These are phyloP conservation scores for Chloropsis cyanopogon DNA, from an alignment of 2,113 vertebrate species.

Conservation along the genomic window DNA sequence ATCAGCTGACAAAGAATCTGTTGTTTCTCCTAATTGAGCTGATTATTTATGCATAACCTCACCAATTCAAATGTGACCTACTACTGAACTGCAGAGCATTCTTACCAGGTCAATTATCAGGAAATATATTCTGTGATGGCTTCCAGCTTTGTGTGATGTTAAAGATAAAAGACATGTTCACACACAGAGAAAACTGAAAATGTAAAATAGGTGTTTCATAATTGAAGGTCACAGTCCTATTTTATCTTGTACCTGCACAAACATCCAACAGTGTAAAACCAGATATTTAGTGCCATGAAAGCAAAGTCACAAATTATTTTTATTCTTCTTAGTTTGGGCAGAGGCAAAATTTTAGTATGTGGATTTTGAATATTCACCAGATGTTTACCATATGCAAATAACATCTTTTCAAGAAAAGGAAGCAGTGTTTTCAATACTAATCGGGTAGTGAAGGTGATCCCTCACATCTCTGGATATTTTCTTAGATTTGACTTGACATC, in stretches of 20 bases:
- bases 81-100: constrained; percentile 49
- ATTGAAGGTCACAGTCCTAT: background rate
- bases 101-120: constrained; percentile 51
- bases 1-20: constrained; percentile 57
- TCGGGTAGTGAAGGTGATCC: background rate
- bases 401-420: background rate
- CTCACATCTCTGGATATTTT: background rate
- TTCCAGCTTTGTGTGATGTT: constrained; percentile 47
- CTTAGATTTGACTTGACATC: background rate
- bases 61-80: constrained; percentile 66
- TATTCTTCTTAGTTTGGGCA: background rate
- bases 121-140: constrained; percentile 29
- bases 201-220: constrained; percentile 29
- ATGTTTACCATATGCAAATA: background rate
- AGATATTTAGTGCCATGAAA: background rate
- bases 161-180: constrained; percentile 57
- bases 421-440: background rate
- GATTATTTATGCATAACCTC: constrained; percentile 69
- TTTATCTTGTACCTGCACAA: background rate
- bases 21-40: constrained; percentile 53
- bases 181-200: constrained; percentile 38
- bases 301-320: background rate
- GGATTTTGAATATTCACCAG: background rate
- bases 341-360: background rate
- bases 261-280: background rate